phyloP scores from a whole-genome alignment of 2,797 vertebrate species.

The Onychomys arenicola region DNA sequence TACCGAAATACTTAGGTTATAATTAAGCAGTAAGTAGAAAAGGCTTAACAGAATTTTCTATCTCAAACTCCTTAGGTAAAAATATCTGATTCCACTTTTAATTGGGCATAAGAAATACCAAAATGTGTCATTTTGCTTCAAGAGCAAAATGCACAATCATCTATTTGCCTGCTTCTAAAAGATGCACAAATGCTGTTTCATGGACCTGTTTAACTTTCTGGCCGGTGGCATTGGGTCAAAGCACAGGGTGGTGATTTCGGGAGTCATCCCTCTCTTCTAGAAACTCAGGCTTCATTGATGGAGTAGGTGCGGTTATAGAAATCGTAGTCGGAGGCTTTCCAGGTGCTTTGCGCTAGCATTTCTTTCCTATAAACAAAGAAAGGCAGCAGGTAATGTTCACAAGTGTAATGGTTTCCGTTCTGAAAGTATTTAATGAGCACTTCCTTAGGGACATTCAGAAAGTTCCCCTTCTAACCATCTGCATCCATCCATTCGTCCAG shows the following conservation, averaged over 20 bases:
- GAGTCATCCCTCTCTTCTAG: slow-evolving; percentile 42
- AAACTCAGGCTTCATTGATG: slow-evolving; percentile 44
- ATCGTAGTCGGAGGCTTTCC: slow-evolving; percentile 34
- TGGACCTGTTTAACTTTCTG: slow-evolving; percentile 35
- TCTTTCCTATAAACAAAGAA: slow-evolving; percentile 61
- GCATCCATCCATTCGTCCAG: background rate
- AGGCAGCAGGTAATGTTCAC: background rate
- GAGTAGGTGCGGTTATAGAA: background rate
- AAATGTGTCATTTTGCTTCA: slow-evolving; percentile 36
- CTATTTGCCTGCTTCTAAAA: slow-evolving; percentile 25
- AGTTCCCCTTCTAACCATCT: background rate
- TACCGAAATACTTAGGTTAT: slow-evolving; percentile 15
- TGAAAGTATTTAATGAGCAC: background rate
- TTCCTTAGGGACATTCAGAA: background rate
- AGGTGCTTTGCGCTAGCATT: background rate
- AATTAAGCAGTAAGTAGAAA: slow-evolving; percentile 25
- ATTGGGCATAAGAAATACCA: background rate
- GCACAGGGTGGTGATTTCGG: background rate
- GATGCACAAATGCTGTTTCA: background rate
- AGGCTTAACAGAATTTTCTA: background rate
- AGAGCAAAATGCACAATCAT: background rate
- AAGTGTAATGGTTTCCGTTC: slow-evolving; percentile 30
- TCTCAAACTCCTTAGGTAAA: slow-evolving; percentile 11
- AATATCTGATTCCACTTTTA: slow-evolving; percentile 34
- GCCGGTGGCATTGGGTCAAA: background rate